These are phyloP conservation scores for Dilophus febrilis DNA, from an alignment of 2,888 invertebrate species.

Conservation along the genomic window DNA sequence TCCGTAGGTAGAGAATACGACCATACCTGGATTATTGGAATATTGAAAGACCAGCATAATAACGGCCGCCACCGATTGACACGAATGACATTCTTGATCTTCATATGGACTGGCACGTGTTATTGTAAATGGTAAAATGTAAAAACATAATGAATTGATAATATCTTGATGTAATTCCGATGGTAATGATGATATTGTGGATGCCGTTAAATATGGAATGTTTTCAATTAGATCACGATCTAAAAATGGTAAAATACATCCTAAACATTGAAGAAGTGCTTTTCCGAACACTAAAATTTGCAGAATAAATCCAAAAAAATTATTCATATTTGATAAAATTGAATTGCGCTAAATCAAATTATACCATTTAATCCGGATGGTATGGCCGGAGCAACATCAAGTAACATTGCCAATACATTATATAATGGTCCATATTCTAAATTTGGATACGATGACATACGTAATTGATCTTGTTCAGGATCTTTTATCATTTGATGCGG, in stretches of 20 bases:
- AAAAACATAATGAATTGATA: conserved; percentile 85
- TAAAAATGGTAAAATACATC: conserved; percentile 88
- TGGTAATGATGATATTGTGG: conserved; percentile 85
- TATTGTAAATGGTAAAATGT: conserved; percentile 89
- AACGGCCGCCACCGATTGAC: conserved; percentile 78
- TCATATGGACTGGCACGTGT: conserved; percentile 53
- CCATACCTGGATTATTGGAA: conserved; percentile 73
- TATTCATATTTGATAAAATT: conserved; percentile 7
- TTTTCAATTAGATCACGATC: conserved; percentile 93
- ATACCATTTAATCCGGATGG: conserved; percentile 74
- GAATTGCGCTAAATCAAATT: not conserved
- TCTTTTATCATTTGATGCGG: conserved; percentile 82
- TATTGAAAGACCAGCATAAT: conserved; percentile 97
- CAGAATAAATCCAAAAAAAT: too few relatives aligned
- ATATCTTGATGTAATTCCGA: conserved; percentile 83
- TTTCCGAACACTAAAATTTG: conserved; percentile 78
- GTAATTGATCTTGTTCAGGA: conserved; percentile 65
- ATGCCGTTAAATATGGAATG: conserved; percentile 84
- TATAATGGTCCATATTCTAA: conserved; percentile 93
- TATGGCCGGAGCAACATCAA: conserved; percentile 85
- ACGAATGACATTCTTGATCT: conserved; percentile 59
- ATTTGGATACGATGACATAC: conserved; percentile 87
- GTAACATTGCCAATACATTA: conserved; percentile 58
- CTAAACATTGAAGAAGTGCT: conserved; percentile 81
- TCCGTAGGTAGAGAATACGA: conserved; percentile 3